These are phyloP conservation scores for Pangasius macronema DNA, from an alignment of 2,797 vertebrate genomes.

Conservation along the genomic window DNA sequence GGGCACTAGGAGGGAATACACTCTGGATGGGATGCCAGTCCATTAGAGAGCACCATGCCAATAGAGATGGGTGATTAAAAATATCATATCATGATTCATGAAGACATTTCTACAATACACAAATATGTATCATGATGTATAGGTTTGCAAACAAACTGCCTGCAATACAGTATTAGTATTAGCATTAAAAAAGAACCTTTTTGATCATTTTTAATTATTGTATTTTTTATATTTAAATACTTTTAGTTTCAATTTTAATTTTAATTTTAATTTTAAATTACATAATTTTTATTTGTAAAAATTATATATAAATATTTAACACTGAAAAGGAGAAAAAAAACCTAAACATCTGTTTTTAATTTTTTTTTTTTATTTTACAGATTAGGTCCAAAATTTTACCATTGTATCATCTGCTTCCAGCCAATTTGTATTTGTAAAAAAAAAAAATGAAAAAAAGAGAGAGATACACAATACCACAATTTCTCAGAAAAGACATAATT, in stretches of 20 bases:
- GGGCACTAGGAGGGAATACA: background rate
- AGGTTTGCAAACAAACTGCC: background rate
- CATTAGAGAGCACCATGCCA: background rate
- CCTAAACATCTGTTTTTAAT: background rate
- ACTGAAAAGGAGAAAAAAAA: background rate
- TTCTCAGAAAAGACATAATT: background rate
- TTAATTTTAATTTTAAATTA: background rate
- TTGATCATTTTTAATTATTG: background rate
- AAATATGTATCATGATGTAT: background rate
- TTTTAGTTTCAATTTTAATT: no score
- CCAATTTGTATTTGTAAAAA: background rate
- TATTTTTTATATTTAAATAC: background rate
- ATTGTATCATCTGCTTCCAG: background rate
- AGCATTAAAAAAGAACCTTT: background rate
- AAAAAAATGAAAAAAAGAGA: background rate
- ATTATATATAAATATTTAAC: background rate
- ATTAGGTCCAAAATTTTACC: background rate
- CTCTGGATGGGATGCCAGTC: background rate
- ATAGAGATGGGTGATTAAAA: background rate
- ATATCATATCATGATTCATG: background rate
- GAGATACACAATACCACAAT: background rate
- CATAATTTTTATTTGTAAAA: background rate
- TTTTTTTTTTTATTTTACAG: no score
- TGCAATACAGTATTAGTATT: no score
- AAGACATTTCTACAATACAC: background rate